Base-by-base conservation (phyloP, 1,140 invertebrate genomes). In the Bombus pyrosoma region DNA sequence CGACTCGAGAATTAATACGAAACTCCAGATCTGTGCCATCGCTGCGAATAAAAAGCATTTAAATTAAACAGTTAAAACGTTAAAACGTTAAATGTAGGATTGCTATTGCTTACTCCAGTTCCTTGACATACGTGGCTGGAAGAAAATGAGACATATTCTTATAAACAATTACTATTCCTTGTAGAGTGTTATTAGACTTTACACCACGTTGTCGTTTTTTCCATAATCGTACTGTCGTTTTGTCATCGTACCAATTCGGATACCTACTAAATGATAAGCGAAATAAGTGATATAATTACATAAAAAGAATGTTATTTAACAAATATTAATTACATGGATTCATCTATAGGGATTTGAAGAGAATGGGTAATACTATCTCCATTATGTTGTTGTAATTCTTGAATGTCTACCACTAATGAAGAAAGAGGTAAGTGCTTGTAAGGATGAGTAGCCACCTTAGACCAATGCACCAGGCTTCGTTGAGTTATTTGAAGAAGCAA, bases 11-110 rank as follows among this genome's bases (percentile, higher is more conserved):
- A 84, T 96, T 96, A 32, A 97, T 94, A 86, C 96, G 96, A 92
- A 97, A 97, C 91, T 97, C 96, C 69, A 97, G 93, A 91, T 97
- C 97, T 32, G 94, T 95, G 9, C 96, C 96, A 90, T 97, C 96
- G 71, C 97, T 97, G n/a, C 5, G 28, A 85, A 76, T 12, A 37
- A 32, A n/a, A n/a, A 10, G 12, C 28, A 62, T 13, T 13, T n/a
- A 62, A 62, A 62, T 62, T n/a, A n/a, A 62, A 62, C 4, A 13
- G 28, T n/a, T 62, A 13, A 62, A 62, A n/a, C 59, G 28, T 12
- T n/a, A 13, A n/a, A 62, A 62, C 12, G 59, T 59, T 28, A 25
- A 59, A 59, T 28, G 57, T 53, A 53, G 47, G 18, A 22, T 53
- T 32, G 12, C 2, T 57, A 62, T 69, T 28, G 95, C 95, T 95